Percentiles rank a stretch among this genome's conserved stretches.
Evolutionary conservation across 1,140 invertebrate species (phyloP).

Genomic region (Pachypeltis micranthus): DNA sequence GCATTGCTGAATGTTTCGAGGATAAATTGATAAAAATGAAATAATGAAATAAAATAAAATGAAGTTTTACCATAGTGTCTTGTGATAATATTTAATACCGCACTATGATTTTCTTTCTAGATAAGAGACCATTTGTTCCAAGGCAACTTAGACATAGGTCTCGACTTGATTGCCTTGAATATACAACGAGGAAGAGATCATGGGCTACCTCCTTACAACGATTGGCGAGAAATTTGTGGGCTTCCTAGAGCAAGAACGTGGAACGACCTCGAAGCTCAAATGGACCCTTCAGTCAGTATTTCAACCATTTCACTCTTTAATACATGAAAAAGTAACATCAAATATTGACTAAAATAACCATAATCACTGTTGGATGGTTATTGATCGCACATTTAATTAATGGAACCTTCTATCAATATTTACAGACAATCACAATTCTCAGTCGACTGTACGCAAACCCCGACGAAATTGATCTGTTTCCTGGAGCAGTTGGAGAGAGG

Average conservation of each 20-base stretch:
- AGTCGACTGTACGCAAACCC: conserved; percentile 38
- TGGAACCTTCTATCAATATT: too few species aligned
- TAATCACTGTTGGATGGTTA: neutral
- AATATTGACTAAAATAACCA: neutral
- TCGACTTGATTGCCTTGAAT: conserved; percentile 57
- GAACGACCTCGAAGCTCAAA: conserved; percentile 41
- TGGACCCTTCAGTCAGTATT: conserved; percentile 44
- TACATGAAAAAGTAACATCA: neutral
- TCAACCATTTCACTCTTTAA: neutral
- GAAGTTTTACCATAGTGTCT: too few species aligned
- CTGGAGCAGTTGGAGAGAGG: conserved; percentile 45
- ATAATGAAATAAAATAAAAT: too few species aligned
- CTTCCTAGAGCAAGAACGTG: conserved; percentile 40
- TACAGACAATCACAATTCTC: conserved; percentile 35
- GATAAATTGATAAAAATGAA: too few species aligned
- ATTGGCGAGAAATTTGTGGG: conserved; percentile 51
- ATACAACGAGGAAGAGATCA: conserved; percentile 58
- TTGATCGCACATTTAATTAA: neutral
- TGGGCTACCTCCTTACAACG: conserved; percentile 53
- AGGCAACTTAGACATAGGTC: conserved; percentile 38
- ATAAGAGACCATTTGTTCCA: conserved; percentile 49
- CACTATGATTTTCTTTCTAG: conserved; percentile 35
- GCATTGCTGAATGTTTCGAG: too few species aligned
- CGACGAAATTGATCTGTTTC: conserved; percentile 52
- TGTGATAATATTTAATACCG: neutral